A percentile compares a stretch with the other conserved stretches of the same genome.
Conservation (phyloP, 2,888 invertebrate species). For the Cryptocheilus praepositus region DNA sequence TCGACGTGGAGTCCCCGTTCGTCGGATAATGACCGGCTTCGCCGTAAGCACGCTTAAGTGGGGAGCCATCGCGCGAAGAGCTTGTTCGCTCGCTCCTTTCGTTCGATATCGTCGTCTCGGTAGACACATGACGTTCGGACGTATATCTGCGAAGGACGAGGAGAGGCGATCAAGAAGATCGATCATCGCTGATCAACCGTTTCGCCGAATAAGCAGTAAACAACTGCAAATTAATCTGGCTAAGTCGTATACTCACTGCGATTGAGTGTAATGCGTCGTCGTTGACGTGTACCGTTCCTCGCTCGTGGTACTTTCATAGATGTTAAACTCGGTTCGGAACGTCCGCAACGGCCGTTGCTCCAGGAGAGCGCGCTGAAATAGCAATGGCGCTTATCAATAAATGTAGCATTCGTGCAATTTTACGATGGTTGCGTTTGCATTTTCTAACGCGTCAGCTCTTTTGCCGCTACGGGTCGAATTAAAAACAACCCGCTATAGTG, state of each 20-base stretch:
- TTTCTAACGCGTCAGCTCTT: too few relatives aligned
- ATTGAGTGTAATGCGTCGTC: constrained; percentile 79
- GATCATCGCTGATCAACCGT: too few relatives aligned
- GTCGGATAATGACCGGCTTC: constrained; percentile 12
- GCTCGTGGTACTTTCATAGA: constrained; percentile 81
- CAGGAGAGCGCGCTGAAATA: constrained; percentile 72
- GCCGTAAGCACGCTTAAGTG: constrained; percentile 45
- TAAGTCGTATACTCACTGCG: constrained; percentile 78
- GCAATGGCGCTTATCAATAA: too few relatives aligned
- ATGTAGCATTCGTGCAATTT: too few relatives aligned
- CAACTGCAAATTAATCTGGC: too few relatives aligned
- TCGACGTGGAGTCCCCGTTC: constrained; percentile 16
- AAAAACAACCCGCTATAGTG: too few relatives aligned
- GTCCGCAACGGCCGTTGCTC: constrained; percentile 81
- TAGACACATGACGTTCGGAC: constrained; percentile 64
- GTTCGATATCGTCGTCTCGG: constrained; percentile 43
- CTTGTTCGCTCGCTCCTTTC: constrained; percentile 57
- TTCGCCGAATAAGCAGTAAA: background rate
- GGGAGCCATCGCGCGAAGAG: constrained; percentile 61
- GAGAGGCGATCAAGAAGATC: background rate
- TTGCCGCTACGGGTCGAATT: too few relatives aligned
- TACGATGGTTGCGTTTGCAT: too few relatives aligned
- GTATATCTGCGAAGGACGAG: constrained; percentile 55
- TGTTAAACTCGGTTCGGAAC: constrained; percentile 89
- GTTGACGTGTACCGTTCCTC: constrained; percentile 80